Evolutionary conservation across 2,113 vertebrate species (phyloP), one percentile per base, ranked within the genome.

Genomic region (Hoplias malabaricus): DNA sequence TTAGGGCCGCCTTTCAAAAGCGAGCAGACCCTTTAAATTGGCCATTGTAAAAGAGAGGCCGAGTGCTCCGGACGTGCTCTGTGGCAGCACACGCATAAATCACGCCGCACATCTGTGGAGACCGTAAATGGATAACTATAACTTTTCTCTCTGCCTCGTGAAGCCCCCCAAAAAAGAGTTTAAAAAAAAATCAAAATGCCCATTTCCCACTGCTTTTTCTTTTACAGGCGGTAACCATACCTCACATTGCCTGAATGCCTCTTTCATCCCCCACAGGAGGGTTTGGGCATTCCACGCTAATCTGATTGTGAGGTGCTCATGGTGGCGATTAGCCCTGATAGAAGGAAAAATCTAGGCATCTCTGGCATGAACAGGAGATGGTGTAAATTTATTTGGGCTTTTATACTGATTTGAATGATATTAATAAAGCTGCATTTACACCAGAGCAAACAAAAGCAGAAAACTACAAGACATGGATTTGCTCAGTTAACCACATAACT

Each of bases 181-280:
- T n/a, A n/a, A 69, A 76, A 79, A 33, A 11, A 59, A 7, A 69
- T 54, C 73, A 73, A 16, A 36, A 59, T 14, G 5, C 59, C 53
- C 54, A 23, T 54, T 78, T 66, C 21, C 31, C 36, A 48, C 48
- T 16, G n/a, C 0, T 65, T 48, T 74, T 75, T 65, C 38, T 74
- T 75, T 72, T 69, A 68, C 68, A 71, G 48, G 36, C 54, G 59
- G 54, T 67, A 73, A 76, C 36, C 67, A 76, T 79, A 77, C 77
- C 73, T 82, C 42, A 19, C 80, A 59, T 82, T 82, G 62, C 70
- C 54, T 79, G 36, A 73, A 80, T 77, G 50, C 73, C 54, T 80
- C 54, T 84, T 69, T 75, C 53, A 68, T 81, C 73, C 46, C 33
- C 46, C 9, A 7, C 56, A 27, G 65, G 34, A 50, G 53, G 76